phyloP scores from a whole-genome alignment of 1,140 invertebrate species.

The Aphelenchoides avenae region DNA sequence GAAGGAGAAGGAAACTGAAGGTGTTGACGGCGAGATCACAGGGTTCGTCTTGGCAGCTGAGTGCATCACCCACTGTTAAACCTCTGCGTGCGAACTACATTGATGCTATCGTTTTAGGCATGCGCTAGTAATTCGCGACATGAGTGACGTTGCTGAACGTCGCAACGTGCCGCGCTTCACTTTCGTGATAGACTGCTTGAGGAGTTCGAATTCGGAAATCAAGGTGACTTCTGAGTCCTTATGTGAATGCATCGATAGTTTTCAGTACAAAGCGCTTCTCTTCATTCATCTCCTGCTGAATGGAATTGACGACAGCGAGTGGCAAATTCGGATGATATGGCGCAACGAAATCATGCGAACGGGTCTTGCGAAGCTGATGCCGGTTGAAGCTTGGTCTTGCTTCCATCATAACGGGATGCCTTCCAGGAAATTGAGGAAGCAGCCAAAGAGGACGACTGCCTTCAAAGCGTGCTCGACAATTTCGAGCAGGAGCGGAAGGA shows the following conservation, averaged over 20 bases:
- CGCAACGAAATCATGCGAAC: constrained; percentile 23
- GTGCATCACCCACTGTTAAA: constrained; percentile 3
- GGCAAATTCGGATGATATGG: constrained; percentile 40
- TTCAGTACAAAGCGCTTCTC: constrained; percentile 22
- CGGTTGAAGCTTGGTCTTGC: constrained; percentile 20
- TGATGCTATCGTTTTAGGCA: constrained; percentile 14
- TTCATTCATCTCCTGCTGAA: constrained; percentile 27
- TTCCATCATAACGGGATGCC: neutral
- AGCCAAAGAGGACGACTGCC: constrained; percentile 18
- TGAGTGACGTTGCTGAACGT: constrained; percentile 25
- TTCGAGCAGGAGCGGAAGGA: constrained; percentile 21
- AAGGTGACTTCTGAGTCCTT: constrained; percentile 10
- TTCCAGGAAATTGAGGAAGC: constrained; percentile 16
- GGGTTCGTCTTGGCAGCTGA: constrained; percentile 1
- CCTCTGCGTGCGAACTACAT: neutral
- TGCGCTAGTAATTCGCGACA: constrained; percentile 17
- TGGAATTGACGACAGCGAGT: constrained; percentile 29
- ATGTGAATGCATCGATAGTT: constrained; percentile 11
- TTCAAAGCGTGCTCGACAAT: constrained; percentile 5
- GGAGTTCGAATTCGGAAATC: constrained; percentile 15
- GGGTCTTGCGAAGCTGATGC: constrained; percentile 23
- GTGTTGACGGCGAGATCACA: neutral
- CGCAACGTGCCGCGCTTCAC: constrained; percentile 25
- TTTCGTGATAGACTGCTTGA: constrained; percentile 29
- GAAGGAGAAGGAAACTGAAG: constrained; percentile 6